These are phyloP conservation scores for Syngnathus typhle DNA, from an alignment of 2,113 vertebrate genomes.

Conservation along the genomic window DNA sequence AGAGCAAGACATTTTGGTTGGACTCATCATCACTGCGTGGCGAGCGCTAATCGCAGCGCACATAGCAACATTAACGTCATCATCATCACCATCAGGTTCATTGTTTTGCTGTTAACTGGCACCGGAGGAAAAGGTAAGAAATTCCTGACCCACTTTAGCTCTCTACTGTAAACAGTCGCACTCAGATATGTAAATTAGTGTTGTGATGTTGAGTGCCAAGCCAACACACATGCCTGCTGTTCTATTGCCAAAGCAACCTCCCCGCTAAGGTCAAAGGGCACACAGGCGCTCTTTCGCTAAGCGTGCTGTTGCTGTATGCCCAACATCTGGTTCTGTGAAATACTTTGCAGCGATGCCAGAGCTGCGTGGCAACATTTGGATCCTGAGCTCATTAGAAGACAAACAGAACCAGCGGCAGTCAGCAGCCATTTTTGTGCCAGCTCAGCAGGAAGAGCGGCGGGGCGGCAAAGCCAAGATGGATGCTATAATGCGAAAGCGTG, in stretches of 20 bases:
- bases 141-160: neutral
- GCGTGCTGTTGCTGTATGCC: slow-evolving; percentile 13
- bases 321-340: slow-evolving; percentile 32
- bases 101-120: neutral
- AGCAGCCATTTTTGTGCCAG: slow-evolving; percentile 34
- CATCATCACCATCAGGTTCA: slow-evolving; percentile 7
- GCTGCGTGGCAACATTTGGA: slow-evolving; percentile 38
- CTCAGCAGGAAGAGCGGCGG: slow-evolving; percentile 36
- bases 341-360: slow-evolving; percentile 12
- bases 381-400: slow-evolving; percentile 42
- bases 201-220: neutral
- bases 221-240: neutral
- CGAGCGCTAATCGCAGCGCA: slow-evolving; percentile 47
- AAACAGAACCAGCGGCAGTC: slow-evolving; percentile 36
- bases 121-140: slow-evolving; percentile 1
- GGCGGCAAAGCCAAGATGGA: slow-evolving; percentile 29
- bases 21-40: slow-evolving; percentile 53
- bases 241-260: neutral
- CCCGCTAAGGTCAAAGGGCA: slow-evolving; percentile 20
- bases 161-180: neutral
- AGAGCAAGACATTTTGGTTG: slow-evolving; percentile 45
- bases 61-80: slow-evolving; percentile 38
- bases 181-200: neutral
- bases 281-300: slow-evolving; percentile 9
- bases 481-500: slow-evolving; percentile 13